Evolutionary conservation across 1,140 invertebrate species (phyloP).

Genomic region (Araneus ventricosus): DNA sequence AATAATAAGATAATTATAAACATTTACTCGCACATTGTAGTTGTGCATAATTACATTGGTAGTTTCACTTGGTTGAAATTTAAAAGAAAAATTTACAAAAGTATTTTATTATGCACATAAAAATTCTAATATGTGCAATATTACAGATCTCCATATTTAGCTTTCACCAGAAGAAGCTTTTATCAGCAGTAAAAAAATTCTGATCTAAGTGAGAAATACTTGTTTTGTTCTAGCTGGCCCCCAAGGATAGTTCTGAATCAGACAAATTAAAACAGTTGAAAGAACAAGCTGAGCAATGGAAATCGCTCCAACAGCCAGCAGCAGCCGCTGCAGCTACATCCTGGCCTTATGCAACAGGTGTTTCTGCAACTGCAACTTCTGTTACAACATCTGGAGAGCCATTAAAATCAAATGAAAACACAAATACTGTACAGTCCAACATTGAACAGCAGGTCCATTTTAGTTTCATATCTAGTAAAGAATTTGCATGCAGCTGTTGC

Average conservation of each 20-base stretch:
- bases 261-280: constrained; percentile 70
- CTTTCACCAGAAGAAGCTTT: no score
- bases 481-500: constrained; percentile 10
- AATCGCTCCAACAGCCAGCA: constrained; percentile 46
- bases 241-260: constrained; percentile 59
- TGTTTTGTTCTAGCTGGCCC: constrained; percentile 60
- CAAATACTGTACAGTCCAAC: background rate
- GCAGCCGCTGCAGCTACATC: constrained; percentile 28
- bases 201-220: constrained; percentile 12
- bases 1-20: no score
- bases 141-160: no score
- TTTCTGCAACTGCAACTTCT: constrained; percentile 9
- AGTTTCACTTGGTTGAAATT: no score
- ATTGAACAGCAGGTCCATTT: constrained; percentile 1
- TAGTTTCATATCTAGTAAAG: background rate
- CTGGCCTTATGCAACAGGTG: constrained; percentile 42
- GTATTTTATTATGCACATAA: no score
- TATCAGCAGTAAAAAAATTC: background rate
- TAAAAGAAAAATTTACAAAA: no score
- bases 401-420: constrained; percentile 15
- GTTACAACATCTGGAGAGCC: constrained; percentile 2
- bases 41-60: no score
- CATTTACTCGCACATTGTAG: no score
- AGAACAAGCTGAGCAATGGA: constrained; percentile 70
- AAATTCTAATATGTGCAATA: no score